Evolutionary conservation across 2,888 invertebrate genomes (phyloP), one percentile per base, ranked within the genome.

Genomic region (Microctonus aethiopoides): DNA sequence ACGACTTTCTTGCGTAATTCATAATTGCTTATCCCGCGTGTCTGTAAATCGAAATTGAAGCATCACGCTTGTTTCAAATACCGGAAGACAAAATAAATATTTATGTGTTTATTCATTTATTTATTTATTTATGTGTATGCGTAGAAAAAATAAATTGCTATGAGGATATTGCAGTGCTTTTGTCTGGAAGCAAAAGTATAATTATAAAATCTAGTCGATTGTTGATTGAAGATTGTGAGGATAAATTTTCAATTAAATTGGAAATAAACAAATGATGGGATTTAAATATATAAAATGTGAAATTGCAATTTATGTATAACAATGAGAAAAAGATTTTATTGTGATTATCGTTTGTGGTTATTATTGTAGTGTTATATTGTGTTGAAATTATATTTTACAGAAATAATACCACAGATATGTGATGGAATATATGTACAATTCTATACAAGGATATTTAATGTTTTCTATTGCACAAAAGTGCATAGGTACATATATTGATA

Each of bases 1-100:
- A 81, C 46, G 77, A 73, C 67, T 34, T 16, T 73, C 77, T 83
- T 83, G 78, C 78, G 81, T 78, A 82, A 84, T 83, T 81, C 77
- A 80, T 79, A 83, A 82, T 80, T 79, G 71, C 72, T 74, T 72
- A 70, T 70, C 69, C 71, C 70, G 75, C 73, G 73, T 67, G 59
- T 72, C 68, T 52, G 56, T 51, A 34, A 72, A 75, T 76, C 69
- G 75, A 75, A 71, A 76, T 73, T 67, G 73, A 75, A 76, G 71
- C 36, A 64, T 61, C 72, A 70, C 51, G 60, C 63, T 29, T 59
- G 54, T 60, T 71, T 74, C 73, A 71, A 73, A 72, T 74, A 67
- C 67, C 59, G 51, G 60, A 67, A 52, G 16, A 29, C 32, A 57
- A 29, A 2, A 34, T n/a, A 16, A 16, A 20, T 41, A n/a, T 41